These are phyloP conservation scores for Piezodorus guildinii DNA, from an alignment of 1,140 invertebrate genomes.

Conservation along the genomic window DNA sequence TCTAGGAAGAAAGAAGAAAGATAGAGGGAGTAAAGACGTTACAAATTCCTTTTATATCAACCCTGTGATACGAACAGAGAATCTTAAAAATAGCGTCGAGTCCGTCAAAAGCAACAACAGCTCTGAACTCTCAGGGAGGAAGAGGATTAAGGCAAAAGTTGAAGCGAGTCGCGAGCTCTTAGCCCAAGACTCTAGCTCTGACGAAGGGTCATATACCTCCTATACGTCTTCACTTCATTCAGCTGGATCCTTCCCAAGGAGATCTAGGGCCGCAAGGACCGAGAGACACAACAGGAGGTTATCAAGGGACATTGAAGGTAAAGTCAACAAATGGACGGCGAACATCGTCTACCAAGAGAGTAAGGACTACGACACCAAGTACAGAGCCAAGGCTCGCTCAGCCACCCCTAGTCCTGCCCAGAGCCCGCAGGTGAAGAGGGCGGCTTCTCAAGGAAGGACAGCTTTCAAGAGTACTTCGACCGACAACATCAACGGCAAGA, in stretches of 20 bases:
- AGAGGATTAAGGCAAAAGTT: slow-evolving; percentile 49
- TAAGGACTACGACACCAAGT: slow-evolving; percentile 30
- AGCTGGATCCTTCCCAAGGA: slow-evolving; percentile 41
- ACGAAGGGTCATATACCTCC: slow-evolving; percentile 40
- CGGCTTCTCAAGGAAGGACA: slow-evolving; percentile 13
- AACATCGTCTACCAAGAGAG: slow-evolving; percentile 26
- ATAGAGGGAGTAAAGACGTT: slow-evolving; percentile 29
- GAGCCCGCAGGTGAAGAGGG: slow-evolving; percentile 26
- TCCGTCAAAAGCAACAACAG: slow-evolving; percentile 29
- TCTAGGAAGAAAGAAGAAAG: slow-evolving; percentile 22
- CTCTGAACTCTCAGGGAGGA: slow-evolving; percentile 26
- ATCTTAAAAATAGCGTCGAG: neutral
- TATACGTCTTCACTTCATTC: slow-evolving; percentile 21
- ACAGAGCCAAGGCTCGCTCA: slow-evolving; percentile 25
- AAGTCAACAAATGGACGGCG: slow-evolving; percentile 17
- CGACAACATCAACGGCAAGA: slow-evolving; percentile 17
- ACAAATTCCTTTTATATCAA: slow-evolving; percentile 25
- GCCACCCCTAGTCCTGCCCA: slow-evolving; percentile 30
- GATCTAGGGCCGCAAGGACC: slow-evolving; percentile 54
- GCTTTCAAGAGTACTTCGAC: slow-evolving; percentile 1
- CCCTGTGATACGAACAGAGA: slow-evolving; percentile 14
- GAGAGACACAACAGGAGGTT: slow-evolving; percentile 64
- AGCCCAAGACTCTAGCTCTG: slow-evolving; percentile 53
- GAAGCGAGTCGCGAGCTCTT: slow-evolving; percentile 49
- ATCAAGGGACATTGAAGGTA: slow-evolving; percentile 48